These are phyloP conservation scores for Hydrotaea diabolus DNA, from an alignment of 2,888 invertebrate genomes.

Conservation along the genomic window DNA sequence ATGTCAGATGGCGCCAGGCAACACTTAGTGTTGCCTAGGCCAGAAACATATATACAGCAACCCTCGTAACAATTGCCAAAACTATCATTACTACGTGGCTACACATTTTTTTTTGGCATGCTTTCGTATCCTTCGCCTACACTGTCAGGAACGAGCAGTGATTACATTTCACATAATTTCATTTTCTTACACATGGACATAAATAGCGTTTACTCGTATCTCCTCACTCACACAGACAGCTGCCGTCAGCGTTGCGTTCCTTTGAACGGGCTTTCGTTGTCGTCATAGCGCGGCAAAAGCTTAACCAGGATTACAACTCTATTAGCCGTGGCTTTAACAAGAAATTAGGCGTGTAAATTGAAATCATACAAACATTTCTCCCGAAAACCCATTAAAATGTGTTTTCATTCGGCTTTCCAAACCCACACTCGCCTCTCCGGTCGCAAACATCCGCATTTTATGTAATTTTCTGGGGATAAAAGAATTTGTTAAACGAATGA, in stretches of 20 bases:
- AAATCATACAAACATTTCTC: slow-evolving; percentile 46
- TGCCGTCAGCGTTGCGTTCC: neutral
- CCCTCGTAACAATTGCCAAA: no score
- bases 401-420: neutral
- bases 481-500: neutral
- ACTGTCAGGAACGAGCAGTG: no score
- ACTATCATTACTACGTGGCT: no score
- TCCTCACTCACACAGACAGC: neutral
- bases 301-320: slow-evolving; percentile 40
- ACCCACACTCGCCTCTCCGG: no score
- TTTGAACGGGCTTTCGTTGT: neutral
- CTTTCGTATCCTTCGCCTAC: no score
- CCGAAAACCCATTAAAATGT: slow-evolving; percentile 49
- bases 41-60: no score
- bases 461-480: slow-evolving; percentile 3
- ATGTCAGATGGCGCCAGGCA: no score
- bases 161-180: neutral
- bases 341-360: slow-evolving; percentile 61
- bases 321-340: slow-evolving; percentile 56
- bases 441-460: neutral
- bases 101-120: no score
- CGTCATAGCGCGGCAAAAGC: neutral
- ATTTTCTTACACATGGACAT: neutral
- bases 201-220: neutral
- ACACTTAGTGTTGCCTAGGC: no score